Base-by-base conservation (phyloP, 2,888 invertebrate species). In the Lasioglossum malachurum region DNA sequence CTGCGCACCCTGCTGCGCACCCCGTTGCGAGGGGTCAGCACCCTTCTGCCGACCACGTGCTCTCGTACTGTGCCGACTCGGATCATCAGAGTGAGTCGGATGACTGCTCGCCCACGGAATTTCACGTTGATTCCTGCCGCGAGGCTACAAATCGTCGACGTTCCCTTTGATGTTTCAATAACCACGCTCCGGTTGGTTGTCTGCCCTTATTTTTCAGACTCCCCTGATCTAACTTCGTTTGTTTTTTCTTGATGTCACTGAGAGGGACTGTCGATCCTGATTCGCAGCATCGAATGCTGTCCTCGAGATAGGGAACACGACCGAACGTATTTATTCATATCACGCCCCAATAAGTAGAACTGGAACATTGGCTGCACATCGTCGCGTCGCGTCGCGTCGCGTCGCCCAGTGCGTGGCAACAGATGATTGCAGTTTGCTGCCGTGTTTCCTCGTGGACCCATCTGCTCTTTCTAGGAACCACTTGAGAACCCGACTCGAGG, bases 1-100 rank as follows among this genome's bases (percentile, higher is more conserved):
- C 92, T 83, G 91, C 71, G 83, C 81, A 38, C 27, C 91, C 91
- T 31, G 91, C 92, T 83, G 91, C 71, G 92, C 89, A 87, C 80
- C 88, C 91, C 78, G 91, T 89, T 78, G 85, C 84, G 88, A 89
- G 85, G 83, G 91, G 89, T 91, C 91, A 91, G 87, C 91, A 91
- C 84, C 87, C 91, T 89, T 74, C 19, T 90, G 87, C 75, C 71
- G 49, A 84, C 88, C 80, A 87, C 87, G 64, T 88, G 86, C 69
- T 31, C 57, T 14, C 85, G 80, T 31, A 46, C 73, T 27, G 41
- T 76, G 49, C 38, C 76, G 76, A 46, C 49, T 27, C 72, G n/a
- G 57, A 64, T 64, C 27, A 12, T 57, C 12, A 3, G 57, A 57
- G 64, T 31, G 57, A 57, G 64, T 64, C 64, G 8, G 69, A 69